phyloP scores from a whole-genome alignment of 2,797 vertebrate species.

The Cichlasoma orientale region DNA sequence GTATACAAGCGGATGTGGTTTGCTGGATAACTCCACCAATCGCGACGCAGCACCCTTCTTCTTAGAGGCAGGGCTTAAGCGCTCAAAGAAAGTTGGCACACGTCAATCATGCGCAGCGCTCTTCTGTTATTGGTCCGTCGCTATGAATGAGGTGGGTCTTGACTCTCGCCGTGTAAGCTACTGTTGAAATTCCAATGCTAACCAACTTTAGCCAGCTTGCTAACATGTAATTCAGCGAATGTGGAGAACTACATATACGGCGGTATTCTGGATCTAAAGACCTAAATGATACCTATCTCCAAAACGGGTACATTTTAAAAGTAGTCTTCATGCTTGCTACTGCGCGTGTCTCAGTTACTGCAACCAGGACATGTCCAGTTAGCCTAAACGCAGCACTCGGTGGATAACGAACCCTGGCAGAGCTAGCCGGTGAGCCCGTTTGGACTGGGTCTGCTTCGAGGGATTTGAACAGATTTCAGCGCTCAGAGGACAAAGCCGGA shows the following conservation, averaged over 20 bases:
- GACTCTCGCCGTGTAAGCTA: constrained; percentile 63
- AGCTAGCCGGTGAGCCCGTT: constrained; percentile 57
- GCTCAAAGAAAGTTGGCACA: neutral
- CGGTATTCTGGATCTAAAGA: constrained; percentile 1
- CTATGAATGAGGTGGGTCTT: constrained; percentile 66
- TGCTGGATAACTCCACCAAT: constrained; percentile 49
- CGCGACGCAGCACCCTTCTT: neutral
- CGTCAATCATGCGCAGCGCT: constrained; percentile 51
- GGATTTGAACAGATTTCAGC: constrained; percentile 55
- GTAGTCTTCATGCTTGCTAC: constrained; percentile 58
- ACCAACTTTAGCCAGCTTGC: constrained; percentile 80
- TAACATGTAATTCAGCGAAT: constrained; percentile 67
- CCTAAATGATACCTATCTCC: constrained; percentile 16
- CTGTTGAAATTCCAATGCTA: constrained; percentile 84
- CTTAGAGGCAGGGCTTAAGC: constrained; percentile 31
- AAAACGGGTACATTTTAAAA: constrained; percentile 45
- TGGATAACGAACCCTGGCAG: constrained; percentile 67
- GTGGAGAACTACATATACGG: constrained; percentile 19
- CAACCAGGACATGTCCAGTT: constrained; percentile 70
- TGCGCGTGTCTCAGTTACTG: constrained; percentile 55
- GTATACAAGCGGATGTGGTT: constrained; percentile 55
- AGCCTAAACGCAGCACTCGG: constrained; percentile 67
- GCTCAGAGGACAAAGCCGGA: constrained; percentile 63
- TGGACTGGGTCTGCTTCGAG: constrained; percentile 43
- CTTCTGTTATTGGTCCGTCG: constrained; percentile 50